phyloP scores from a whole-genome alignment of 2,797 vertebrate species.

The Premnoplex brunnescens region DNA sequence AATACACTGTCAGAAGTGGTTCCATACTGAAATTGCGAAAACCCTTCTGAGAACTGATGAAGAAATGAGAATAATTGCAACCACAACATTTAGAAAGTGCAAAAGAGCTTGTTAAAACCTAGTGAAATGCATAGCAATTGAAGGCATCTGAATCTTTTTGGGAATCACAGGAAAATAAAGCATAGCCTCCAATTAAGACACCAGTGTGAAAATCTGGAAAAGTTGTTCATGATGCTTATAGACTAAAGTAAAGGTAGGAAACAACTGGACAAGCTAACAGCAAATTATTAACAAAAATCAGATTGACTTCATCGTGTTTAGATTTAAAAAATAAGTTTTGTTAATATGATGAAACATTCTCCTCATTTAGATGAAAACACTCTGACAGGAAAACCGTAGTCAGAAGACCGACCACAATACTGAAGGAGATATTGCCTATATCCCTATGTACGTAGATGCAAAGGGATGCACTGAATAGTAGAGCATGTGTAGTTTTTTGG shows the following conservation, averaged over 20 bases:
- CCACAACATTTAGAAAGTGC: constrained; percentile 66
- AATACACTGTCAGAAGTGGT: constrained; percentile 34
- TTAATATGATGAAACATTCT: neutral
- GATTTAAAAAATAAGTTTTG: neutral
- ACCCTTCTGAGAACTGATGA: constrained; percentile 31
- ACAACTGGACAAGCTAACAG: neutral
- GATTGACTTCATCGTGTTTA: neutral
- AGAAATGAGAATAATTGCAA: constrained; percentile 66
- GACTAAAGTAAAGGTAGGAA: neutral
- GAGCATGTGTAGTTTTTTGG: neutral
- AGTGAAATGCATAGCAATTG: neutral
- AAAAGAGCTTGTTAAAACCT: constrained; percentile 59
- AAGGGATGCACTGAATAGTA: neutral
- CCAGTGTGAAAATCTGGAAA: neutral
- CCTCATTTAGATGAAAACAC: neutral
- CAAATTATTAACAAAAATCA: neutral
- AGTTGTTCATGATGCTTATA: neutral
- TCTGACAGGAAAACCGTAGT: neutral
- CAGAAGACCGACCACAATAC: neutral
- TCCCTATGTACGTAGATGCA: neutral
- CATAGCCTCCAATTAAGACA: neutral
- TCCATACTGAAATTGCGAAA: constrained; percentile 50
- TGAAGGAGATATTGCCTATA: neutral
- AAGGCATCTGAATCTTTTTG: neutral
- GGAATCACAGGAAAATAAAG: neutral